phyloP scores from a whole-genome alignment of 2,888 invertebrate genomes.

The Chrysopilus asiliformis region DNA sequence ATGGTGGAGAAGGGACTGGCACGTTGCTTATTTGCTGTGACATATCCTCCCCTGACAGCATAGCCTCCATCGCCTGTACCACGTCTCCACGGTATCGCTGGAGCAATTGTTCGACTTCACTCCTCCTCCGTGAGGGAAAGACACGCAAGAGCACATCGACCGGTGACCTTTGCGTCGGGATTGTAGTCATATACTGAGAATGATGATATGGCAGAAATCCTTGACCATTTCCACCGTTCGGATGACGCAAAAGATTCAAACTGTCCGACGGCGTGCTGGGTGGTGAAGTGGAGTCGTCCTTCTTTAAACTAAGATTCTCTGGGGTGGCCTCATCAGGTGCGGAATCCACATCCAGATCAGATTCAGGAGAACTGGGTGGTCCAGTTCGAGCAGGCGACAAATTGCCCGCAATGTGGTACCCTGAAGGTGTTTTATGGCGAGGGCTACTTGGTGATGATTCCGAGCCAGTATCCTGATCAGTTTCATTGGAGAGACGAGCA shows the following conservation, averaged over 20 bases:
- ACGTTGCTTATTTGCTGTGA: constrained; percentile 23
- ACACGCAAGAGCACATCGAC: constrained; percentile 80
- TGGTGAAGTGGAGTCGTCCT: constrained; percentile 38
- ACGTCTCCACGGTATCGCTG: constrained; percentile 79
- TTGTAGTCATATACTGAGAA: constrained; percentile 26
- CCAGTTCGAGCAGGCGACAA: constrained; percentile 34
- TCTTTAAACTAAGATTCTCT: constrained; percentile 71
- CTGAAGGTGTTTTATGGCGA: constrained; percentile 16
- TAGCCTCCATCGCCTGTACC: constrained; percentile 83
- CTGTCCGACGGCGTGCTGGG: constrained; percentile 30
- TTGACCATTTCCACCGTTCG: constrained; percentile 27
- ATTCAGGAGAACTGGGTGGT: constrained; percentile 36
- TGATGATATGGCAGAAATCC: constrained; percentile 39
- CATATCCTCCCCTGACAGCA: constrained; percentile 51
- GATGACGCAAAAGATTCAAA: constrained; percentile 27
- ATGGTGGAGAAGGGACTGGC: constrained; percentile 30
- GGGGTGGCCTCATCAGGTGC: constrained; percentile 47
- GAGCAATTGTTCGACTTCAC: constrained; percentile 73
- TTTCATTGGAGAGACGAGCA: constrained; percentile 34
- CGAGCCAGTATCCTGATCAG: constrained; percentile 36
- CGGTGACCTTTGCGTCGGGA: constrained; percentile 51
- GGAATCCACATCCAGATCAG: constrained; percentile 36
- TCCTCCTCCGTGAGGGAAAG: constrained; percentile 75
- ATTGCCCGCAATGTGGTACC: constrained; percentile 28
- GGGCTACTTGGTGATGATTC: constrained; percentile 36